phyloP scores from a whole-genome alignment of 2,797 vertebrate genomes.

The Aeoliscus strigatus region DNA sequence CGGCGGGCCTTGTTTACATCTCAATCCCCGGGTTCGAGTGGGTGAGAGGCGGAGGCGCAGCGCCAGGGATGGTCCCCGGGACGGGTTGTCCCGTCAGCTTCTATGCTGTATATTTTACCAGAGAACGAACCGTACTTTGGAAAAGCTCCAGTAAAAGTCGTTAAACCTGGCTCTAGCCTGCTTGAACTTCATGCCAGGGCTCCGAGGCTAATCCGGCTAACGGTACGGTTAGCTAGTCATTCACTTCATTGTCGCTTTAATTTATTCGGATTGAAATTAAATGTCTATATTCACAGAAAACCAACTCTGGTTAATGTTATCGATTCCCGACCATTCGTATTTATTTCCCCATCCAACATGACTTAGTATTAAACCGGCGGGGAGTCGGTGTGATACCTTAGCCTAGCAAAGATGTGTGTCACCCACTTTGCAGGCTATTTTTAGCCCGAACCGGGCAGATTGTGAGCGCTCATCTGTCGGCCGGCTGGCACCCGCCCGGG shows the following conservation, averaged over 20 bases:
- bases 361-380: conserved; percentile 42
- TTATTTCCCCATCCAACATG: conserved; percentile 3
- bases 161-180: not conserved
- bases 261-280: not conserved
- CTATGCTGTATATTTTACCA: not conserved
- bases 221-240: conserved; percentile 5
- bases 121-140: not conserved
- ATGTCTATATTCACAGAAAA: not conserved
- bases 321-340: not conserved
- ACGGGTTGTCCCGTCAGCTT: conserved; percentile 11
- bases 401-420: conserved; percentile 66
- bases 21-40: conserved; percentile 65
- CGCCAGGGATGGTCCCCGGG: conserved; percentile 8
- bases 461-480: conserved; percentile 21
- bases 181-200: conserved; percentile 27
- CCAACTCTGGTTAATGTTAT: not conserved
- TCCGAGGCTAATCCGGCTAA: conserved; percentile 60
- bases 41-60: conserved; percentile 40
- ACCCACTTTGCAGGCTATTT: conserved; percentile 73
- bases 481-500: conserved; percentile 25
- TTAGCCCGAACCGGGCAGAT: conserved; percentile 64
- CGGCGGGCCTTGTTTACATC: conserved; percentile 82
- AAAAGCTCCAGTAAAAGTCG: not conserved
- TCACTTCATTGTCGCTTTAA: conserved; percentile 2
- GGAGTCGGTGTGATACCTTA: conserved; percentile 59